Conservation (phyloP, 2,113 vertebrate genomes). For the Otolemur garnettii region DNA sequence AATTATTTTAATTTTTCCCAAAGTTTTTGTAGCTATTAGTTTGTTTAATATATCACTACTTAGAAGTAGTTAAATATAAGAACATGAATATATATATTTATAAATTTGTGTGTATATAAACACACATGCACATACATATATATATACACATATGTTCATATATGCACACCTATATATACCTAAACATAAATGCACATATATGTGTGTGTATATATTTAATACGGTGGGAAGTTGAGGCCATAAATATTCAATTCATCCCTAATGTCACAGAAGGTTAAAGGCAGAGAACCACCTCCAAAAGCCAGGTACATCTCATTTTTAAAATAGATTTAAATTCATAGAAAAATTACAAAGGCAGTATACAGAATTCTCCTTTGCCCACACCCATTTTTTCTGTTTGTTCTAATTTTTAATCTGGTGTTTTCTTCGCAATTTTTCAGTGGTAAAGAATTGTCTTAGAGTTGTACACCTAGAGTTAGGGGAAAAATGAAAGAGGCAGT, state of each 20-base stretch:
- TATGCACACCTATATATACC: background rate
- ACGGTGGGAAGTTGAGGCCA: background rate
- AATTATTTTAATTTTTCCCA: background rate
- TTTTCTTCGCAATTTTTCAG: constrained; percentile 60
- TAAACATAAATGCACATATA: background rate
- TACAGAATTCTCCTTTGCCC: background rate
- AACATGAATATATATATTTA: background rate
- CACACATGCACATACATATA: background rate
- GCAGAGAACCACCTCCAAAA: background rate
- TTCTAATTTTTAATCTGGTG: constrained; percentile 54
- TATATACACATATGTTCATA: background rate
- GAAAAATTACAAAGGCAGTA: constrained; percentile 17
- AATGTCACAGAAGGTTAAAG: background rate
- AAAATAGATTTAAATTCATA: constrained; percentile 1
- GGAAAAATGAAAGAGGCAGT: constrained; percentile 70
- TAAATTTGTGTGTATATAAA: background rate
- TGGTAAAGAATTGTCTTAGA: constrained; percentile 54
- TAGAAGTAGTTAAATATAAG: background rate
- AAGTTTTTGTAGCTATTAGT: background rate
- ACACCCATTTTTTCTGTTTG: background rate
- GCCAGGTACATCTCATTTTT: background rate
- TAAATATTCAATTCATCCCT: constrained; percentile 29
- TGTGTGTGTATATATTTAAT: background rate
- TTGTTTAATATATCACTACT: background rate
- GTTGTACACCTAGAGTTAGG: constrained; percentile 51